Base-by-base conservation (phyloP, 2,888 invertebrate genomes). In the Stegana nigrithorax region DNA sequence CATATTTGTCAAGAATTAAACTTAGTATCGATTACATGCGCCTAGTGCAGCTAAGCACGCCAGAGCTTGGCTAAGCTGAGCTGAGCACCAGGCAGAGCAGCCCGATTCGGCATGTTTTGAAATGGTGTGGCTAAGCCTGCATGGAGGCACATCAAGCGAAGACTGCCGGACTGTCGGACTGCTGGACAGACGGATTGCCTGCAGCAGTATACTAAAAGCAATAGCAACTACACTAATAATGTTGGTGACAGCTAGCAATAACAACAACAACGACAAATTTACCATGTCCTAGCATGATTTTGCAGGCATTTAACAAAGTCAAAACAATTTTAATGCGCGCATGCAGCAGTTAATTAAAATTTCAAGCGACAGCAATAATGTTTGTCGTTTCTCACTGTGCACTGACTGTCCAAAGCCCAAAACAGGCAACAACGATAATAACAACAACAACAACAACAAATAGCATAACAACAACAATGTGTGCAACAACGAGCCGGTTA, bases 221-320 rank as follows among this genome's bases (percentile, higher is more conserved):
- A 6, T 17, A 14, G 4, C 50, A 25, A 26, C 23, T 25, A 47
- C 47, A 25, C 23, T 32, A 21, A 53, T 32, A 17, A 27, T 32
- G 32, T 32, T 32, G 12, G 19, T 26, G 53, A 17, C 32, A 26
- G n/a, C n/a, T n/a, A n/a, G 14, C 19, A 26, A 53, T 8, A 32
- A 53, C 53, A 8, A 55, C 32, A 26, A 51, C 51, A 12, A 36
- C 53, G 53, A 55, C 53, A 55, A 79, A 79, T 75, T 75, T 55
- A 78, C 70, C 75, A 78, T 75, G 75, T 75, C 75, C 66, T 64
- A 72, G 64, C 80, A 78, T 78, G 75, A 75, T 75, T 75, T 55
- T 73, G 78, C 75, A 73, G 77, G 75, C 80, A 75, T 79, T 75
- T 75, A 75, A 68, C 75, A 75, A 75, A 75, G 80, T 79, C 75